Evolutionary conservation across 2,888 invertebrate genomes (phyloP).

Genomic region (Drosophila sordidapex): DNA sequence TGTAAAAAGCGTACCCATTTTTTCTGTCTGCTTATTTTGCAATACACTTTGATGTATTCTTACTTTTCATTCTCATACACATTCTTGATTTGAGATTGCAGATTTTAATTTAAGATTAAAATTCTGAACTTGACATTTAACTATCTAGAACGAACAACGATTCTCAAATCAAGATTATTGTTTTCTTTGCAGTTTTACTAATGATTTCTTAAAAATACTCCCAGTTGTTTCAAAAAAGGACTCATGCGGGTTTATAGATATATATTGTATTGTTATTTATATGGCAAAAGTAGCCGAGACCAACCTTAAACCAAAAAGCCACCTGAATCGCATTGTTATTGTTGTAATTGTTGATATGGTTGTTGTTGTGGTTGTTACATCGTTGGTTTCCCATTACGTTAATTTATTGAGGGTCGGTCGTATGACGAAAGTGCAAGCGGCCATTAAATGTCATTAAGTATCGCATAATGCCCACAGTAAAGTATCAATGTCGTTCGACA

Average conservation of each 20-base stretch:
- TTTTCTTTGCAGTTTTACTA: neutral
- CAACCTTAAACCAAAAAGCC: conserved; percentile 96
- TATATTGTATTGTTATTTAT: neutral
- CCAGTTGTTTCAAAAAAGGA: neutral
- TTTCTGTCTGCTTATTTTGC: neutral
- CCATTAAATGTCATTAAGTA: conserved; percentile 60
- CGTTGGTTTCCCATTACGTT: conserved; percentile 27
- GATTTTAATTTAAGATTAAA: neutral
- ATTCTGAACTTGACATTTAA: neutral
- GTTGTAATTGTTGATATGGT: conserved; percentile 11
- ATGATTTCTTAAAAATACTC: neutral
- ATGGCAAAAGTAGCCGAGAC: conserved; percentile 85
- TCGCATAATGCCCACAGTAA: conserved; percentile 31
- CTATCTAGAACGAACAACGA: conserved; percentile 1
- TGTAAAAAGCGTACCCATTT: neutral
- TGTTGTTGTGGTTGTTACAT: conserved; percentile 2
- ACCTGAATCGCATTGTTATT: conserved; percentile 86
- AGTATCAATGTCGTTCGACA: conserved; percentile 31
- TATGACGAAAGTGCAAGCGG: conserved; percentile 47
- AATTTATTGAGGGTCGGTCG: conserved; percentile 30
- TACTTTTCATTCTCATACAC: neutral
- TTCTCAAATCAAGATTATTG: neutral
- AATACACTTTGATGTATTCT: neutral
- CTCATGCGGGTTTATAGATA: conserved; percentile 3
- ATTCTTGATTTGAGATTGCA: neutral